A percentile compares a stretch with the other conserved stretches of the same genome.
Conservation (phyloP, 64 coral and sea anemone species). For the Pachyseris speciosa region DNA sequence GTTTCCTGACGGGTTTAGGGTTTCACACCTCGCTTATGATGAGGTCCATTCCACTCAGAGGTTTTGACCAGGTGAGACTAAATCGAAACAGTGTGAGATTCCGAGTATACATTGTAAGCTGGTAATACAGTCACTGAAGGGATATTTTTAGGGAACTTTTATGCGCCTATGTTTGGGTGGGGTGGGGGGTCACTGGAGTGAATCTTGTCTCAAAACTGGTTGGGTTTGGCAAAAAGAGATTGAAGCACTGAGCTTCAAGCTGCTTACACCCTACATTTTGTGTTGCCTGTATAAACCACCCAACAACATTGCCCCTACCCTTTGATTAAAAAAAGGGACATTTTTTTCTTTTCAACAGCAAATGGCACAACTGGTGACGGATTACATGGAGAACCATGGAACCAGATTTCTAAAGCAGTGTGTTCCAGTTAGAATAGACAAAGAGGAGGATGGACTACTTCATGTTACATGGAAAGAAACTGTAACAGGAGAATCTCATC, state of each 20-base stretch:
- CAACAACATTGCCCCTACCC: too few relatives aligned
- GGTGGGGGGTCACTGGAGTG: too few relatives aligned
- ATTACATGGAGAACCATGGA: slow-evolving; percentile 79
- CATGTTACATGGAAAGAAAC: slow-evolving; percentile 81
- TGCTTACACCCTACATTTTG: too few relatives aligned
- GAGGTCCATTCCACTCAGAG: slow-evolving; percentile 91
- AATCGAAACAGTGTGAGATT: too few relatives aligned
- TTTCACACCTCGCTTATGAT: slow-evolving; percentile 95
- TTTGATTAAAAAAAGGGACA: neutral
- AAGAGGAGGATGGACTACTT: slow-evolving; percentile 56
- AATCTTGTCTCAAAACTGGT: too few relatives aligned
- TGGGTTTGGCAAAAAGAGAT: too few relatives aligned
- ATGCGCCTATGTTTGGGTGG: too few relatives aligned
- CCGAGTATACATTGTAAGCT: too few relatives aligned
- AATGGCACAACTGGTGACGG: slow-evolving; percentile 86
- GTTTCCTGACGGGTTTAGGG: slow-evolving; percentile 87
- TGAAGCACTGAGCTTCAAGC: too few relatives aligned
- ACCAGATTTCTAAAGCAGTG: slow-evolving; percentile 78
- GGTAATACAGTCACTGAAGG: too few relatives aligned
- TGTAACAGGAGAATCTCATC: slow-evolving; percentile 50
- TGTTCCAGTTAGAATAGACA: slow-evolving; percentile 75
- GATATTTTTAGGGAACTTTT: too few relatives aligned
- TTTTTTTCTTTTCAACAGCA: slow-evolving; percentile 44
- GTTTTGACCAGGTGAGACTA: slow-evolving; percentile 97
- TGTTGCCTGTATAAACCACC: too few relatives aligned